phyloP scores from a whole-genome alignment of 2,888 invertebrate species.

The Agrochola lychnidis region DNA sequence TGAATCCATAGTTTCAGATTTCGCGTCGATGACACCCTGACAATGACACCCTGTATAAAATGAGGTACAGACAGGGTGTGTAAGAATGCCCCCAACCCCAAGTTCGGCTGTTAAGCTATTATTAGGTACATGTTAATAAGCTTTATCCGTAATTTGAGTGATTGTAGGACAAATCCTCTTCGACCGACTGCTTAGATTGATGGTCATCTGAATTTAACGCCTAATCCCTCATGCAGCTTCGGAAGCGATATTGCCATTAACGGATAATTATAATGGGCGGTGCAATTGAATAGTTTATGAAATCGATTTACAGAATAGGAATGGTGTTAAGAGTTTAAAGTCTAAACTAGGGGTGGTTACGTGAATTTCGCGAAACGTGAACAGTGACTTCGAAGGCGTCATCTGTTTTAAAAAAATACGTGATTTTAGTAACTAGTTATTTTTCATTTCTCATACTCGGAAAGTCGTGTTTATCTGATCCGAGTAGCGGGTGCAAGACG shows the following conservation, averaged over 20 bases:
- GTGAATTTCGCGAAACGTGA: too few species aligned
- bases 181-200: slow-evolving; percentile 42
- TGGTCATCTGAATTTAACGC: slow-evolving; percentile 54
- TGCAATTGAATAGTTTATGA: slow-evolving; percentile 30
- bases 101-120: neutral
- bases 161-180: slow-evolving; percentile 49
- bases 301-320: neutral
- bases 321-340: too few species aligned
- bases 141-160: slow-evolving; percentile 42
- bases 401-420: too few species aligned
- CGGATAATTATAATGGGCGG: slow-evolving; percentile 28
- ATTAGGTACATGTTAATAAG: slow-evolving; percentile 19
- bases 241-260: slow-evolving; percentile 40
- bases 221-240: slow-evolving; percentile 38
- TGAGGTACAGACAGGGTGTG: neutral
- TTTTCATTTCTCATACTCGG: too few species aligned
- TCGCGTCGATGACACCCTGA: too few species aligned
- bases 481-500: too few species aligned
- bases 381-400: too few species aligned
- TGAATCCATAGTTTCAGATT: too few species aligned
- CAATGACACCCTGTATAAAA: too few species aligned
- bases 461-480: too few species aligned
- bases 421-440: too few species aligned
- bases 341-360: too few species aligned
- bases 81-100: neutral